Base-by-base conservation (phyloP, 1,140 invertebrate species). In the Heterodera carotae region DNA sequence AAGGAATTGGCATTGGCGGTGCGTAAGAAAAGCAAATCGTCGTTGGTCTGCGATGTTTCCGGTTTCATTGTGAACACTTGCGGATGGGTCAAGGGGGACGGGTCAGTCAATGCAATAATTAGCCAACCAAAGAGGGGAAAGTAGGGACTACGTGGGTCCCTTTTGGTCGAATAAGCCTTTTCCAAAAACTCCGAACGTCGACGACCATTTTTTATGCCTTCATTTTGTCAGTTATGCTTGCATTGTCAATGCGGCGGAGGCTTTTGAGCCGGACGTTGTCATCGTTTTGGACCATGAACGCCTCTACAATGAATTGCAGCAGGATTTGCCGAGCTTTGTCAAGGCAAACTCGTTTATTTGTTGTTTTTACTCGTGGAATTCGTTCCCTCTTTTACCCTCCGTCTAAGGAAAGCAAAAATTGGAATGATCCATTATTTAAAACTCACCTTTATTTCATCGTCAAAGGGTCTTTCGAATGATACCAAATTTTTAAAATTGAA, bases 31-130 rank as follows among this genome's bases (percentile, higher is more conserved):
- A 95, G 88, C 92, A 94, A 86, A 91, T 53, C 56, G 91, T 62
- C 92, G 93, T 89, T 76, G 59, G 29, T 10, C 75, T 73, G 68
- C 22, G 75, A 89, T 82, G 76, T 86, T 7, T 96, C 95, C 36
- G 97, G 97, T n/a, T 93, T 94, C 1, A 92, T 99, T 48, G 96
- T 99, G 69, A 99, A 99, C 87, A 99, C 97, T 0, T 96, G 95
- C 86, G 96, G 96, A 1, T 99, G 95, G 95, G 92, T 98, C 0
- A 95, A 96, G 89, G 93, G 92, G 1, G 92, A 92, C 8, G 95
- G 94, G 0, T 96, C 95, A 86, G 92, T 92, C 25, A 0, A 25
- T 8, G 22, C 62, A 34, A 74, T 59, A 22, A 25, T 68, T 70
- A 22, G 2, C 60, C 39, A 25, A 56, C 29, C 15, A 43, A 43